phyloP scores from a whole-genome alignment of 1,140 invertebrate genomes.

The Drosophila seguyi region DNA sequence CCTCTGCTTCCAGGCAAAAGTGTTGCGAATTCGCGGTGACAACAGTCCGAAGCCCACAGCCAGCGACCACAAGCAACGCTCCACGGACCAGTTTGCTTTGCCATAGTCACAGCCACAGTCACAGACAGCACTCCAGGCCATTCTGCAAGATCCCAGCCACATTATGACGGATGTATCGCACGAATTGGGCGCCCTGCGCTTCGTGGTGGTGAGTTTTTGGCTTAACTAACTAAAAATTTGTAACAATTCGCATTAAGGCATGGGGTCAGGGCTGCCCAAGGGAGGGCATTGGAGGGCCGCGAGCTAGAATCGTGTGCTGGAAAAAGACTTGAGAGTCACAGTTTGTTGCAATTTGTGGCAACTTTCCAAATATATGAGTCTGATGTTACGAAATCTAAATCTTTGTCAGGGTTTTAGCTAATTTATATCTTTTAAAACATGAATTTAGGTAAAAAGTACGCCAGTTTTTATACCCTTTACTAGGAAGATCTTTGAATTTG shows the following conservation, averaged over 20 bases:
- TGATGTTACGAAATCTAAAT: neutral
- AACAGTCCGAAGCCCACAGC: neutral
- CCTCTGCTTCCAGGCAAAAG: constrained; percentile 31
- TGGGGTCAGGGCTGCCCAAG: constrained; percentile 1
- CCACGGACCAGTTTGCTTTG: constrained; percentile 29
- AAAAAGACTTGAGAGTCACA: too few relatives aligned
- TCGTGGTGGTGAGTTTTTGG: constrained; percentile 75
- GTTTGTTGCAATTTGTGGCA: too few relatives aligned
- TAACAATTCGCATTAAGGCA: neutral
- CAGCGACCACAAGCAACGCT: constrained; percentile 1
- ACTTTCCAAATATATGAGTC: neutral
- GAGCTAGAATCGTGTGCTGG: neutral
- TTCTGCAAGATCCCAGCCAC: constrained; percentile 54
- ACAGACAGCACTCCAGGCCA: constrained; percentile 15
- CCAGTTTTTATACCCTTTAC: neutral
- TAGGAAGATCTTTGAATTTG: neutral
- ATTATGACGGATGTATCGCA: constrained; percentile 83
- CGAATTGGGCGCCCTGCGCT: constrained; percentile 79
- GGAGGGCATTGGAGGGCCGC: neutral
- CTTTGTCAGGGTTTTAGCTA: too few relatives aligned
- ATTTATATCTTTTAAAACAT: neutral
- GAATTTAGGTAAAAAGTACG: neutral
- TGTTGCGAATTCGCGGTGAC: constrained; percentile 24
- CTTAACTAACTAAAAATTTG: neutral
- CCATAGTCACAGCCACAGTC: neutral